Evolutionary conservation across 2,888 invertebrate genomes (phyloP).

Genomic region (Chrysolina americana): DNA sequence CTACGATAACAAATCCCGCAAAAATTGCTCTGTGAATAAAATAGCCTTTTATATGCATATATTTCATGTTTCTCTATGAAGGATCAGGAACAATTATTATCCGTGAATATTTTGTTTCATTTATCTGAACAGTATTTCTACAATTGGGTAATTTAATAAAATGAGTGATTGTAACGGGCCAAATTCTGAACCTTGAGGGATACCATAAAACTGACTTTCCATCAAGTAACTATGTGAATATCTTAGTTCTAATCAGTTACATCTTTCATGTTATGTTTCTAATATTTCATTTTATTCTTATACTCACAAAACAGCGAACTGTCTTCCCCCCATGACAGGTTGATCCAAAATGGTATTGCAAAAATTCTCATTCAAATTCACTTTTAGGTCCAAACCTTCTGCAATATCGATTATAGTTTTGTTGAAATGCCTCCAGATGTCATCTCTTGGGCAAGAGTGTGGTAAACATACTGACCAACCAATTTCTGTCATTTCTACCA

Average conservation of each 20-base stretch:
- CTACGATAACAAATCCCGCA: slow-evolving; percentile 39
- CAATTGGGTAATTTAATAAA: too few species aligned
- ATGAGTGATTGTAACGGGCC: too few species aligned
- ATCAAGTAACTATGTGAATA: too few species aligned
- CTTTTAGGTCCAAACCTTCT: slow-evolving; percentile 58
- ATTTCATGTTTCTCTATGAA: too few species aligned
- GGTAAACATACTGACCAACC: slow-evolving; percentile 69
- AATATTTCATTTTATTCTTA: background rate
- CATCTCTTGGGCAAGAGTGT: slow-evolving; percentile 63
- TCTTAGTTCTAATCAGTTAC: background rate
- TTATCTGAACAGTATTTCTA: too few species aligned
- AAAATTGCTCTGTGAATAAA: slow-evolving; percentile 43
- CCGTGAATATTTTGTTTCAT: too few species aligned
- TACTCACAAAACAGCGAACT: slow-evolving; percentile 46
- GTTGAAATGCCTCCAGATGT: slow-evolving; percentile 63
- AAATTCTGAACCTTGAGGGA: too few species aligned
- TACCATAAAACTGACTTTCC: too few species aligned
- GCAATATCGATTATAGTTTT: slow-evolving; percentile 56
- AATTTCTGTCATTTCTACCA: slow-evolving; percentile 55
- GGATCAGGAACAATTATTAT: too few species aligned
- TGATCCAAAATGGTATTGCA: slow-evolving; percentile 57
- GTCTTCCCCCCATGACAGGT: slow-evolving; percentile 46
- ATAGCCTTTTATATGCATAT: background rate
- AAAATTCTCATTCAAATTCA: slow-evolving; percentile 56
- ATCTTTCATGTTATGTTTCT: background rate